Evolutionary conservation across 2,113 vertebrate genomes (phyloP), one percentile per base, ranked within the genome.

Genomic region (Haplochromis burtoni): DNA sequence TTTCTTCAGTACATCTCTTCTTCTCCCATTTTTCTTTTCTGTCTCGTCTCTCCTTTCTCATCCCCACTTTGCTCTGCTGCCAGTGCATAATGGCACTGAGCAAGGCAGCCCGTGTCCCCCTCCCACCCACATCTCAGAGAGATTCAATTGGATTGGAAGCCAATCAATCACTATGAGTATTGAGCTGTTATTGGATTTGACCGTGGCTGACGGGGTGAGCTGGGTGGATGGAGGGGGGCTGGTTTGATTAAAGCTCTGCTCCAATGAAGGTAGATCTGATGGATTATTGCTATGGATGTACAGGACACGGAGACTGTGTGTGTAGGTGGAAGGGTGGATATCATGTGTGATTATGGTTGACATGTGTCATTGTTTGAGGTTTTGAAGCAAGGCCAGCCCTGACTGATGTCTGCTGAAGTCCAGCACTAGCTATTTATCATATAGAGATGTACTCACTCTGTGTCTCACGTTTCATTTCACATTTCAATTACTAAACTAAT

Each of bases 101-200:
- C 88, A 90, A 93, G 86, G 88, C 89, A 86, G 81, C 82, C 73
- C 16, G 3, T 14, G 8, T 45, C 87, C 57, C 73, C 83, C 73
- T 61, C 82, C 76, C 80, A n/a, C 59, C 71, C 71, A 83, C 68
- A 83, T 90, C 80, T 88, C 82, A 82, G 84, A 91, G 87, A 94
- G 84, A 95, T 93, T 93, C 94, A 95, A 95, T 96, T 95, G 95
- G 94, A 95, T 90, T 95, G 94, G 94, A 95, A 95, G 94, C 94
- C 90, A 63, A 96, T 96, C 95, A 94, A 88, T 96, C 95, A 95
- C 71, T 10, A 57, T 12, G 49, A 83, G 91, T 96, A 96, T 96
- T 55, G 93, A 96, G 93, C 94, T 10, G 91, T 94, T 94, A 96
- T 96, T 96, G 95, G 94, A 96, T 96, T 96, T 95, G 94, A 90